Conservation (phyloP, 2,797 vertebrate genomes). For the Sebastes aleutianus region DNA sequence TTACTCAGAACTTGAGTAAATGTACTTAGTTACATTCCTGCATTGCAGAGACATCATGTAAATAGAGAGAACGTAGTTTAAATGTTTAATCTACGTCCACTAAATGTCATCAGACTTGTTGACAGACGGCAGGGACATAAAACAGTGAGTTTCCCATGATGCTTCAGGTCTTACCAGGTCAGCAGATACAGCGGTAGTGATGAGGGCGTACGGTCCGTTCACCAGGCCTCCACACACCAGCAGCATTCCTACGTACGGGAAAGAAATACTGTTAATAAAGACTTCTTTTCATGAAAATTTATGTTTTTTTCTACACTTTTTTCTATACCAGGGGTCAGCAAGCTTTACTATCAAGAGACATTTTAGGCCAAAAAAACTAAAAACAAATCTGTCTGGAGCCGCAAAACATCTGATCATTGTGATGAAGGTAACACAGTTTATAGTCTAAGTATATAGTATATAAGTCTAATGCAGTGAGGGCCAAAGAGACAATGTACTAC, state of each 20-base stretch:
- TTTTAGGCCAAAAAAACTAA: too few species aligned
- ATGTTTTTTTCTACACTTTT: neutral
- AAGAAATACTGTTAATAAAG: neutral
- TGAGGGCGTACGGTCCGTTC: conserved; percentile 95
- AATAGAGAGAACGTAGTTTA: neutral
- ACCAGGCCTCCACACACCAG: conserved; percentile 92
- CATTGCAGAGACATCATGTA: neutral
- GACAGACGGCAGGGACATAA: neutral
- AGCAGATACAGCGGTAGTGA: conserved; percentile 96
- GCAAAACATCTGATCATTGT: too few species aligned
- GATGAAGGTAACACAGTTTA: too few species aligned
- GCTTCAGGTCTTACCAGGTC: conserved; percentile 87
- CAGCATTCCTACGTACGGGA: conserved; percentile 85
- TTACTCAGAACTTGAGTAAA: neutral
- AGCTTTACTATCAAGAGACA: too few species aligned
- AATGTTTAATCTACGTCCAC: neutral
- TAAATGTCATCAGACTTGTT: neutral
- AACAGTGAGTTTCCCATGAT: conserved; percentile 5
- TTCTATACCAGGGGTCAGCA: too few species aligned
- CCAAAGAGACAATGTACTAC: too few species aligned
- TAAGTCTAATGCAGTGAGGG: too few species aligned
- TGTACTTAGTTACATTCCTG: neutral
- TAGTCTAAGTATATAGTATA: too few species aligned
- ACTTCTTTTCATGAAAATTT: neutral
- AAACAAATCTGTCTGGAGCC: too few species aligned